phyloP scores from a whole-genome alignment of 2,888 invertebrate genomes.

The Chrysomela aeneicollis region DNA sequence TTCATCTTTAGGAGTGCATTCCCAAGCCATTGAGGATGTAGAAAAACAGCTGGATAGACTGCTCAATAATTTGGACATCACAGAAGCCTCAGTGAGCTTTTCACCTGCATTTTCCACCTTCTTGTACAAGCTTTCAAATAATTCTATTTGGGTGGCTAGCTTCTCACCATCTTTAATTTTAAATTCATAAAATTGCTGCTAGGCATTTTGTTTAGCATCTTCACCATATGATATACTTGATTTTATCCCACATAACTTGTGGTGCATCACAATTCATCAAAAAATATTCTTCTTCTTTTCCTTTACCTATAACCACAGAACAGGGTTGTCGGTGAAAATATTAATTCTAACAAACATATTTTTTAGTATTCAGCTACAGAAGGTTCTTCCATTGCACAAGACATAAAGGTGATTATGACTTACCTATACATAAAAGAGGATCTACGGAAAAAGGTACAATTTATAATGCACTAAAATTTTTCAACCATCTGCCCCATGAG shows the following conservation, averaged over 20 bases:
- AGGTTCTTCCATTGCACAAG: too few species aligned
- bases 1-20: conserved; percentile 13
- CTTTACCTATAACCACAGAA: too few species aligned
- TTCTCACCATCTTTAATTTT: conserved; percentile 5
- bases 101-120: conserved; percentile 11
- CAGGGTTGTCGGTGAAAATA: too few species aligned
- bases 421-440: too few species aligned
- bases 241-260: conserved; percentile 10
- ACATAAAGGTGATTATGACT: too few species aligned
- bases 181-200: conserved; percentile 19
- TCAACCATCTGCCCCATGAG: too few species aligned
- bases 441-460: too few species aligned
- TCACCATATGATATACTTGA: conserved; percentile 16
- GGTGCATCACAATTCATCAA: conserved; percentile 6
- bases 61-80: conserved; percentile 2
- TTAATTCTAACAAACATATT: too few species aligned
- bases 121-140: not conserved
- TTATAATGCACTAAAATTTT: too few species aligned
- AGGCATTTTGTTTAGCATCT: conserved; percentile 17
- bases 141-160: not conserved
- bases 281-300: too few species aligned
- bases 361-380: too few species aligned
- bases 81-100: conserved; percentile 13
- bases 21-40: conserved; percentile 2
- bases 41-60: not conserved